Percentiles rank a stretch among this genome's conserved stretches.
These are phyloP conservation scores for Marcusenius ussheri DNA, from an alignment of 2,113 vertebrate species.

Conservation along the genomic window DNA sequence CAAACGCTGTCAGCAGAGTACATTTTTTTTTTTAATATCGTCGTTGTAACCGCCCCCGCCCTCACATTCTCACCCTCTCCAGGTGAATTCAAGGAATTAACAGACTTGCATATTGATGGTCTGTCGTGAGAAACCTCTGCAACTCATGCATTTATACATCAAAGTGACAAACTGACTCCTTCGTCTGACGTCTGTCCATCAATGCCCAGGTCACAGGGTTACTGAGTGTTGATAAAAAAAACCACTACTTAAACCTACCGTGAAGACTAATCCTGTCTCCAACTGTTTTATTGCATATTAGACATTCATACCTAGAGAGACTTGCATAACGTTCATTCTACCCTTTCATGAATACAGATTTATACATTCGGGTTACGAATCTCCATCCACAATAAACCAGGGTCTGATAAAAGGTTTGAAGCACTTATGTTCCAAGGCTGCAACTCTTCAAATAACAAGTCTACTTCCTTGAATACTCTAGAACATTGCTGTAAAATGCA, in stretches of 20 bases:
- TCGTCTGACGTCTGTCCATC: constrained; percentile 43
- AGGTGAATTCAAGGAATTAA: constrained; percentile 48
- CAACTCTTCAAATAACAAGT: background rate
- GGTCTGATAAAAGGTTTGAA: background rate
- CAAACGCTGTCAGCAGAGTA: constrained; percentile 57
- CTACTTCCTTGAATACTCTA: background rate
- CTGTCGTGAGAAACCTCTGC: constrained; percentile 28
- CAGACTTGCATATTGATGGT: constrained; percentile 47
- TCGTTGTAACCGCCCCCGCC: background rate
- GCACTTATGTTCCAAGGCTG: background rate
- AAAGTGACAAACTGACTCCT: constrained; percentile 43
- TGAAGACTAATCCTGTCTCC: background rate
- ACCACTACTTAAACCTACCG: constrained; percentile 10
- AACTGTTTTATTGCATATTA: background rate
- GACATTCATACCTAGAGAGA: background rate
- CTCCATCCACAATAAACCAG: background rate
- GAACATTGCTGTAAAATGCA: background rate
- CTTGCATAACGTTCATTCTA: background rate
- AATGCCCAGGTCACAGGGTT: constrained; percentile 30
- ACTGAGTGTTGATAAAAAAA: constrained; percentile 12
- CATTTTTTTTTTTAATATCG: constrained; percentile 23
- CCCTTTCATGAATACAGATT: background rate
- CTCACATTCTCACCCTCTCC: constrained; percentile 28
- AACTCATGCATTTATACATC: constrained; percentile 57
- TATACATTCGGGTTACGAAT: background rate